Conservation (phyloP, 2,797 vertebrate genomes). For the Eutrigla gurnardus region DNA sequence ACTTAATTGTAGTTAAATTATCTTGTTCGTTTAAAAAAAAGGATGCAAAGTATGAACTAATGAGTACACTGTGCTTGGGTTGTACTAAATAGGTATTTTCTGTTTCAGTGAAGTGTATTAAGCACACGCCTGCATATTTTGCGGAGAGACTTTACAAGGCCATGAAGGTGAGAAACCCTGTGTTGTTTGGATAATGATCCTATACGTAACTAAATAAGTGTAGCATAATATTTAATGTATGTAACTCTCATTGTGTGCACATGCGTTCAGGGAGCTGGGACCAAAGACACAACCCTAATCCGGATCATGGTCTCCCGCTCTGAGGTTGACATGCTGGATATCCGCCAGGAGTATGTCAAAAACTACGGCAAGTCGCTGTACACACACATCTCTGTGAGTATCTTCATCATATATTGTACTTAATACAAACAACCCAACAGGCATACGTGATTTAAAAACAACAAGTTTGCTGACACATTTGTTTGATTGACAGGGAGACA, state of each 20-base stretch:
- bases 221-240: background rate
- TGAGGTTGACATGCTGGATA: conserved; percentile 94
- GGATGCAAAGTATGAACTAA: background rate
- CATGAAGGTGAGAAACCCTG: conserved; percentile 89
- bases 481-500: conserved; percentile 90
- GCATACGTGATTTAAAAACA: background rate
- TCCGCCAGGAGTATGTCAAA: conserved; percentile 90
- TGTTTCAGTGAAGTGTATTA: conserved; percentile 95
- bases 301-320: conserved; percentile 97
- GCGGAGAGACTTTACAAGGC: conserved; percentile 96
- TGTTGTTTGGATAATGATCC: background rate
- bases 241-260: background rate
- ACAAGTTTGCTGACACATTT: background rate
- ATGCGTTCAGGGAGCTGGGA: conserved; percentile 89
- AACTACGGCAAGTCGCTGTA: conserved; percentile 95
- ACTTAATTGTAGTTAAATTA: background rate
- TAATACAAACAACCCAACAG: background rate
- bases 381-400: conserved; percentile 91
- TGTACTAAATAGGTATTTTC: conserved; percentile 23
- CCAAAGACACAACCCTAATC: conserved; percentile 94
- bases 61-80: background rate
- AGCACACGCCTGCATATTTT: conserved; percentile 93
- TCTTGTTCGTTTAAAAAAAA: background rate
- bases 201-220: background rate
- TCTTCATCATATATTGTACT: background rate